A percentile compares a stretch with the other conserved stretches of the same genome.
These are phyloP conservation scores for Linnaemya tessellans DNA, from an alignment of 2,888 invertebrate genomes.

Conservation along the genomic window DNA sequence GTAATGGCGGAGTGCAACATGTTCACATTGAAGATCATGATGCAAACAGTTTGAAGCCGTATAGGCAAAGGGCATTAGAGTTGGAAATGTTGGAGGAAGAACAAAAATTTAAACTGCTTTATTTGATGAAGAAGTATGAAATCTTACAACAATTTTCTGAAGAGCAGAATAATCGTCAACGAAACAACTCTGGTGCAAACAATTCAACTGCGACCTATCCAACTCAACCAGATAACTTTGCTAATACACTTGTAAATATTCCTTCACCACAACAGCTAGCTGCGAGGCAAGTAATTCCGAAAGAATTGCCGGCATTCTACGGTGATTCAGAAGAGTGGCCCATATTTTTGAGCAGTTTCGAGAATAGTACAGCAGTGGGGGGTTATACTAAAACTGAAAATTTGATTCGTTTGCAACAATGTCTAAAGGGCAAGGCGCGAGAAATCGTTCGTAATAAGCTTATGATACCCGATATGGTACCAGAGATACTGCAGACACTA, in stretches of 20 bases:
- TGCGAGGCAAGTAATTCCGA: slow-evolving; percentile 46
- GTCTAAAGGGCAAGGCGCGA: slow-evolving; percentile 55
- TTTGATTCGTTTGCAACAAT: slow-evolving; percentile 50
- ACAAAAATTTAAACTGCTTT: slow-evolving; percentile 25
- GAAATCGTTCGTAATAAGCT: slow-evolving; percentile 59
- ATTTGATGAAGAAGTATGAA: slow-evolving; percentile 19
- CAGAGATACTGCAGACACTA: no score
- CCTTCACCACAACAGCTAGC: slow-evolving; percentile 52
- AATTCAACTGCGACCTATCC: not conserved
- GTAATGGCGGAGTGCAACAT: slow-evolving; percentile 1
- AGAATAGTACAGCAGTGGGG: no score
- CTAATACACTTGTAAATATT: not conserved
- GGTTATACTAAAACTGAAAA: slow-evolving; percentile 58
- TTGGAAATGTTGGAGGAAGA: slow-evolving; percentile 29
- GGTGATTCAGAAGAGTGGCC: no score
- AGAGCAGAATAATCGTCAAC: no score
- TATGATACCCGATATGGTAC: no score
- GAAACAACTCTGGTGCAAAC: no score
- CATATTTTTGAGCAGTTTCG: no score
- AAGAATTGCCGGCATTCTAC: no score
- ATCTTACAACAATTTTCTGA: slow-evolving; percentile 32
- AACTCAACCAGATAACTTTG: not conserved
- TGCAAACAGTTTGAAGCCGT: no score
- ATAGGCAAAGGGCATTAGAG: slow-evolving; percentile 20
- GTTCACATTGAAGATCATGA: not conserved